Percentiles rank a stretch among this genome's conserved stretches.
These are phyloP conservation scores for Ascidia mentula DNA, from an alignment of 23 tunicate species.

Conservation along the genomic window DNA sequence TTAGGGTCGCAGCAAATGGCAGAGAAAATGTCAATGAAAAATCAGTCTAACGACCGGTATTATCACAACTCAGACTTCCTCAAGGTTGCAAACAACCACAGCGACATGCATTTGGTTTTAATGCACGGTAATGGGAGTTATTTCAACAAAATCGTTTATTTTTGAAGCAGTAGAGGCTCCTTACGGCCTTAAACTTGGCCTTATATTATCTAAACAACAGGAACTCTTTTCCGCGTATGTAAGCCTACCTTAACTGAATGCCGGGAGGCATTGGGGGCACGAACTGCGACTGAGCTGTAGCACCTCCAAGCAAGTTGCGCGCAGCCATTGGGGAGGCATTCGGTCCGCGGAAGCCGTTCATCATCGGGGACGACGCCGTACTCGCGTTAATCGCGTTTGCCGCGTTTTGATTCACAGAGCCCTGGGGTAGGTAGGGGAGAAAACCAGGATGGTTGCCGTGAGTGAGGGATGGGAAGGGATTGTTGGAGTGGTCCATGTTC, in stretches of 20 bases:
- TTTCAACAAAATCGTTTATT: too few species aligned
- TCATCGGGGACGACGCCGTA: constrained; percentile 31
- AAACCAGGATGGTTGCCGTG: constrained; percentile 4
- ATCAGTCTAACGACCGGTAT: too few species aligned
- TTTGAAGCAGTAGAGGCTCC: too few species aligned
- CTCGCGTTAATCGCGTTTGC: constrained; percentile 9
- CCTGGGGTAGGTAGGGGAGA: constrained; percentile 29
- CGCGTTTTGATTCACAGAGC: constrained; percentile 16
- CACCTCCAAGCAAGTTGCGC: constrained; percentile 16
- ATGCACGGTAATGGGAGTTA: too few species aligned
- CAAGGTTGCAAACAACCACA: too few species aligned
- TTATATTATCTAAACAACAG: too few species aligned
- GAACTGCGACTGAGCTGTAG: constrained; percentile 3
- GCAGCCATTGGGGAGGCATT: constrained; percentile 10
- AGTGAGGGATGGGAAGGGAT: constrained; percentile 33
- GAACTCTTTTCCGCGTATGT: too few species aligned
- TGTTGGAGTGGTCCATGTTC: constrained; percentile 15
- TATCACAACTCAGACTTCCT: too few species aligned
- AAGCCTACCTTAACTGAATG: background rate
- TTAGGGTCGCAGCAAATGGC: too few species aligned
- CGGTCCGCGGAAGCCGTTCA: constrained; percentile 29
- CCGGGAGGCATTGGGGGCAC: constrained; percentile 18
- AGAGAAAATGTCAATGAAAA: too few species aligned
- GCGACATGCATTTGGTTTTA: too few species aligned
- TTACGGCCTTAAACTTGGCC: too few species aligned